Evolutionary conservation across 2,888 invertebrate genomes (phyloP), one percentile per base, ranked within the genome.

Genomic region (Ichneumoninae sp.): DNA sequence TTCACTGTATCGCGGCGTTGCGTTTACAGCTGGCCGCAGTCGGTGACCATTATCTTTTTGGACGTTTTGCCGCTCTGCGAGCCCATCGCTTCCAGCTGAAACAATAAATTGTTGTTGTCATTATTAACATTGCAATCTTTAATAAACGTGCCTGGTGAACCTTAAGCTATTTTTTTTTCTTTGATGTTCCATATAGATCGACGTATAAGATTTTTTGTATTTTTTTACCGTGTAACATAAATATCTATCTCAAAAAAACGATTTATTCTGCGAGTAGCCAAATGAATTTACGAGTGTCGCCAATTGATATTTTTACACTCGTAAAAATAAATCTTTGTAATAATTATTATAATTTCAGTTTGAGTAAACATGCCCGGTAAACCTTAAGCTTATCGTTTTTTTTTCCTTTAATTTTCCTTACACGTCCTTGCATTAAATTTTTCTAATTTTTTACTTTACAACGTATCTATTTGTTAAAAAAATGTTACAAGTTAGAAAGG

Each of bases 51-150:
- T 92, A 98, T 96, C 94, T 97, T 97, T 94, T 97, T 97, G 84
- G 95, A 95, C 86, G 98, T 97, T 93, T 97, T 97, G 87, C 98
- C 98, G 90, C 96, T 97, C 91, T 97, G 97, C 44, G 97, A 96
- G 76, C 98, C 98, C 88, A 96, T 94, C 44, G 95, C 94, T 94
- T 98, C 98, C 94, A 98, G 77, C 93, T 93, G 83, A 76, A 88
- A 89, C 52, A 80, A 16, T 22, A 81, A 74, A 52, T 71, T 54
- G n/a, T 33, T n/a, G 7, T 62, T 33, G 7, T 62, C 33, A 33
- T 62, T 33, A 1, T 57, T 26, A 57, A 4, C 44, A 47, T 57
- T 13, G 26, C 57, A 13, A 22, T 22, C 3, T 22, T 8, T 3
- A 16, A 3, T 47, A 4, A 13, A 47, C 3, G 16, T 47, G 44